Conservation (phyloP, 1,140 invertebrate species). For the Parasteatoda tepidariorum region DNA sequence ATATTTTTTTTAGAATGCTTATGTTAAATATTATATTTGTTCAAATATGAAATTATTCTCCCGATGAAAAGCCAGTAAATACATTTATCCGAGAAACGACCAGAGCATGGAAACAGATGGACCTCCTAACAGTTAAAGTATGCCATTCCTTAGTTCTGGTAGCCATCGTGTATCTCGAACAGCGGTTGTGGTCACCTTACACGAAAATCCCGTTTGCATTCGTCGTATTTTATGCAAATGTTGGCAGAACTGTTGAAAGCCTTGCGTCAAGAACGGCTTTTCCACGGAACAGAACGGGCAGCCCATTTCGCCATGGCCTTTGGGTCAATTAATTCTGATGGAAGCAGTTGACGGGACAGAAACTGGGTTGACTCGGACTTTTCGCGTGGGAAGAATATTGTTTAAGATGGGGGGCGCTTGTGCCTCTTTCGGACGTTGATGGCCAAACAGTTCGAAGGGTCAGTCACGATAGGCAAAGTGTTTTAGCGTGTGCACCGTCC, state of each 20-base stretch:
- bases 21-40: no score
- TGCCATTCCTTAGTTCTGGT: conserved; percentile 9
- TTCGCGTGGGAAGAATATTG: conserved; percentile 47
- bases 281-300: neutral
- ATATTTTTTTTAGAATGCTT: no score
- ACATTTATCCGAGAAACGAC: no score
- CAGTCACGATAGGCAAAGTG: conserved; percentile 42
- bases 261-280: conserved; percentile 2
- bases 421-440: conserved; percentile 12
- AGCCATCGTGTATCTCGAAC: conserved; percentile 30
- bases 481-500: conserved; percentile 25
- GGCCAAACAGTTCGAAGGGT: conserved; percentile 13
- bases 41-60: no score
- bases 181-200: neutral
- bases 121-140: no score
- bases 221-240: conserved; percentile 56
- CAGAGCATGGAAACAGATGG: no score
- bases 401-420: conserved; percentile 17
- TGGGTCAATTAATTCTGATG: conserved; percentile 41
- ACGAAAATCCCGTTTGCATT: neutral
- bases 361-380: conserved; percentile 26
- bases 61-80: no score
- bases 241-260: conserved; percentile 21
- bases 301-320: no score
- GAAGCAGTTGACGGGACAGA: conserved; percentile 19